Conservation (phyloP, 2,888 invertebrate species). For the Rotaria sp. region DNA sequence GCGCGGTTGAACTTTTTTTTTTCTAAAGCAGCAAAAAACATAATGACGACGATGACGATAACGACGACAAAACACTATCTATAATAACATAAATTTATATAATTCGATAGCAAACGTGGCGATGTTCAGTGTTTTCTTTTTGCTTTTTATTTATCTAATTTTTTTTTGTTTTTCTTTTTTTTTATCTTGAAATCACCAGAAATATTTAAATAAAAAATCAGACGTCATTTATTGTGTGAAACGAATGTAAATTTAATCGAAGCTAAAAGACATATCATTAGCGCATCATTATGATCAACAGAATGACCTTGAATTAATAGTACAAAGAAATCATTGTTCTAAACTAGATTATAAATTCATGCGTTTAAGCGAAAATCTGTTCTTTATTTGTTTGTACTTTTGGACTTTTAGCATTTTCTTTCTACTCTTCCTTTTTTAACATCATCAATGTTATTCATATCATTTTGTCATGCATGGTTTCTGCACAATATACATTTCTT, state of each 20-base stretch:
- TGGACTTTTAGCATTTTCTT: background rate
- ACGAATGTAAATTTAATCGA: background rate
- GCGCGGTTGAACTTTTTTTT: background rate
- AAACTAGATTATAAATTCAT: background rate
- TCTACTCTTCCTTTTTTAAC: background rate
- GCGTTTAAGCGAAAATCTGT: background rate
- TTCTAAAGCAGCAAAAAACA: background rate
- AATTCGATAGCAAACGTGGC: background rate
- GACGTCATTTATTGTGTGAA: background rate
- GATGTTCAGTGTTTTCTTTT: background rate
- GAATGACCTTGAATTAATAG: background rate
- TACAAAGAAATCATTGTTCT: background rate
- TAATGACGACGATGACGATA: background rate
- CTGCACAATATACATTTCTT: background rate
- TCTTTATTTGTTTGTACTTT: background rate
- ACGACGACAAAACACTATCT: background rate
- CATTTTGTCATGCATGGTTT: slow-evolving; percentile 12
- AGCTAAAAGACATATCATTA: background rate
- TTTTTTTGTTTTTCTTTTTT: background rate
- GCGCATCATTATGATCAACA: background rate
- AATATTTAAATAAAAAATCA: background rate
- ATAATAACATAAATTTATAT: background rate
- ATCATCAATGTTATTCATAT: background rate
- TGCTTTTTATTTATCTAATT: background rate
- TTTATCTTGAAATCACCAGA: background rate